Percentiles rank a stretch among this genome's conserved stretches.
These are phyloP conservation scores for Anguilla obscura DNA, from an alignment of 2,797 vertebrate genomes.

Conservation along the genomic window DNA sequence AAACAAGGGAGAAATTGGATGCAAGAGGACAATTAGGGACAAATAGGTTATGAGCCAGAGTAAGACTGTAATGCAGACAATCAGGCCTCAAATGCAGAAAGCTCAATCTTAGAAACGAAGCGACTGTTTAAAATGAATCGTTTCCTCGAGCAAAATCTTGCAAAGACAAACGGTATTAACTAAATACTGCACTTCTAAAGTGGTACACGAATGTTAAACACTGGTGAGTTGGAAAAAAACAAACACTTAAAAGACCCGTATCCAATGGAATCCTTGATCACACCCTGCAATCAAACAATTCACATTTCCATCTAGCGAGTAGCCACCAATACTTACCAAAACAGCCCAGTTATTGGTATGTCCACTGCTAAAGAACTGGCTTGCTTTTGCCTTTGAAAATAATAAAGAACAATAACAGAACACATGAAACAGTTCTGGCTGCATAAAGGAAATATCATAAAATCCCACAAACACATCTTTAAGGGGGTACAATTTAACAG, in stretches of 20 bases:
- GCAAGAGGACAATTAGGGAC: slow-evolving; percentile 21
- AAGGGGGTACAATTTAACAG: not conserved
- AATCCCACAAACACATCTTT: not conserved
- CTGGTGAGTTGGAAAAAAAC: not conserved
- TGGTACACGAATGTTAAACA: not conserved
- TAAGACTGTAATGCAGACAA: not conserved
- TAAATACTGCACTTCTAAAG: not conserved
- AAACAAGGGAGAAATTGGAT: not conserved
- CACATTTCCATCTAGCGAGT: slow-evolving; percentile 30
- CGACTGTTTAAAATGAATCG: not conserved
- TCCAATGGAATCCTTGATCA: not conserved
- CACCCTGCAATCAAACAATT: slow-evolving; percentile 31
- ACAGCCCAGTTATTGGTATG: slow-evolving; percentile 99
- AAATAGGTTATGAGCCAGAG: not conserved
- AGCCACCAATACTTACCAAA: slow-evolving; percentile 76
- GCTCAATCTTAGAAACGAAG: not conserved
- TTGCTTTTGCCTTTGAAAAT: slow-evolving; percentile 71
- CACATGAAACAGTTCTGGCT: not conserved
- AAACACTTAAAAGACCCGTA: not conserved
- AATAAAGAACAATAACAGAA: not conserved
- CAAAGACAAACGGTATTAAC: not conserved
- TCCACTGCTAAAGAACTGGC: slow-evolving; percentile 88
- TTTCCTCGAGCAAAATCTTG: not conserved
- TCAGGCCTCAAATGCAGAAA: not conserved
- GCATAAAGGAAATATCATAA: slow-evolving; percentile 28